phyloP scores from a whole-genome alignment of 2,113 vertebrate genomes.

The Equus przewalskii region DNA sequence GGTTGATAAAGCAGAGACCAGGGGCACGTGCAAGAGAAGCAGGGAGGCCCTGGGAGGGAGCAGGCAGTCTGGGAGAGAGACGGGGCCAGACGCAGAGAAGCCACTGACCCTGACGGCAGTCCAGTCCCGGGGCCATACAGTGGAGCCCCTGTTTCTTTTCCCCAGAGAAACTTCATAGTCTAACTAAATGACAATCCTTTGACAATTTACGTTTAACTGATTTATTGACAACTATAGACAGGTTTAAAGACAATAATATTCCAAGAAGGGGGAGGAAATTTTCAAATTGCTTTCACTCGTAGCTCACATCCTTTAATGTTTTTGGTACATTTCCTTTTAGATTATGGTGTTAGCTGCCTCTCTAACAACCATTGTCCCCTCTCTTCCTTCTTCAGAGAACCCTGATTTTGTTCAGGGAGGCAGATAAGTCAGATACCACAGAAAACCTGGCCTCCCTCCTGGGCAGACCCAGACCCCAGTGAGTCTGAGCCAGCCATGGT shows the following conservation, averaged over 20 bases:
- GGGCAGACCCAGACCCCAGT: not conserved
- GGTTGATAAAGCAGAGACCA: not conserved
- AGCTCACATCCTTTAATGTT: not conserved
- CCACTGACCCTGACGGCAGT: not conserved
- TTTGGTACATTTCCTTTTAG: not conserved
- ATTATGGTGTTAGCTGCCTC: not conserved
- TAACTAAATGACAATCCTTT: not conserved
- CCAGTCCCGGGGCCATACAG: not conserved
- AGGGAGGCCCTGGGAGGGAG: not conserved
- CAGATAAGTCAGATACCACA: not conserved
- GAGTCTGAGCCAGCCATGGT: not conserved
- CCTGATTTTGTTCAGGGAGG: not conserved
- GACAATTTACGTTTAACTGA: not conserved
- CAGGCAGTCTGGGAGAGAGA: not conserved
- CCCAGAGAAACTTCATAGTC: not conserved
- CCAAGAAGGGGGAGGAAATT: not conserved
- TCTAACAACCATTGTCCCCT: not conserved
- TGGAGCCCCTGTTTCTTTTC: not conserved
- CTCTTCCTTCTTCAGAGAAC: not conserved
- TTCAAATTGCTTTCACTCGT: constrained; percentile 24
- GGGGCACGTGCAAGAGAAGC: not conserved
- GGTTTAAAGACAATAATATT: constrained; percentile 42
- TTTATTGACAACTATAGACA: not conserved
- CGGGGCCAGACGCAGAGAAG: not conserved
- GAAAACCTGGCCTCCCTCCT: not conserved